Evolutionary conservation across 2,888 invertebrate genomes (phyloP), one percentile per base, ranked within the genome.

Genomic region (Drosophila anomalata): DNA sequence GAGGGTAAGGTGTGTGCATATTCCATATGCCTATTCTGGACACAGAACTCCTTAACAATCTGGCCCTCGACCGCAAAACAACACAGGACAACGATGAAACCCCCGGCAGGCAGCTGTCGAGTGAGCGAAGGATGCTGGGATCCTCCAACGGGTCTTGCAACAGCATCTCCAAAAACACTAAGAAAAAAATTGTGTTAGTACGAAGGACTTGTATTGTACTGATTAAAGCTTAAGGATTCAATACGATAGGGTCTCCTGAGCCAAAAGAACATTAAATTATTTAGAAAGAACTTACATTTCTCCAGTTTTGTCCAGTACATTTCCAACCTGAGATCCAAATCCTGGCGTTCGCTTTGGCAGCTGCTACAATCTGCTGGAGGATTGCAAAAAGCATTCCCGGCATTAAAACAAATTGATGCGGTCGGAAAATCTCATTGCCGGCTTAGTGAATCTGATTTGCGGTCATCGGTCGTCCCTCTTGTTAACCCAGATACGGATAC

Each of bases 361-460:
- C 75, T 82, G 81, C 61, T 59, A 67, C 88, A 82, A 87, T 73
- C 75, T 82, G 82, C 83, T 79, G 59, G 88, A 82, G 75, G 52
- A 52, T 36, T n/a, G 60, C 22, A 61, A 39, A 53, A 60, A 39
- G 36, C 50, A 68, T 69, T 57, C 29, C 24, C 56, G 68, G 56
- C 65, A 68, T 42, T 68, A 46, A 52, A 60, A 57, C 61, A 69
- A 76, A 63, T 65, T 62, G 84, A 65, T 76, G 75, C 48, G 77
- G 71, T 71, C 66, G 61, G 72, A 58, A 75, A 75, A 80, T 76
- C 83, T 76, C 50, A 58, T 73, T 78, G 73, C 71, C 53, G 79
- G 71, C 69, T 85, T 87, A 84, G 82, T 72, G 87, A 84, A 88
- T 84, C 84, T 84, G 88, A 84, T 84, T 84, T 82, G 82, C 68